phyloP scores from a whole-genome alignment of 2,113 vertebrate species.

The Eubucco bourcierii region DNA sequence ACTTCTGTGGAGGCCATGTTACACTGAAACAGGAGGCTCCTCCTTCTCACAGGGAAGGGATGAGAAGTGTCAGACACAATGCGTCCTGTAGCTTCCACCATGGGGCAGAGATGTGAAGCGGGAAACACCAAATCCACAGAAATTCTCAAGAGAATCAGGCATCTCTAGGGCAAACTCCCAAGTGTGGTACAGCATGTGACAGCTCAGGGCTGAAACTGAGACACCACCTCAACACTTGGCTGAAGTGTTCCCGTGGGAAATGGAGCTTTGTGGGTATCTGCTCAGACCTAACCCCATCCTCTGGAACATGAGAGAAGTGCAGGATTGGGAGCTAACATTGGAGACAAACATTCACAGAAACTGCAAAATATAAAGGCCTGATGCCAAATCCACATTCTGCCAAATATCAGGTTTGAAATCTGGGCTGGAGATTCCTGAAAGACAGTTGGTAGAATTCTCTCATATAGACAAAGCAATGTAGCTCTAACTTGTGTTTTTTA shows the following conservation, averaged over 20 bases:
- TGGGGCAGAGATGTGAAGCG: not conserved
- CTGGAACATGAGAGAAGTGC: not conserved
- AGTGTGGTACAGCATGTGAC: not conserved
- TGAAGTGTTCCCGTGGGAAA: not conserved
- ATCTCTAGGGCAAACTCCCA: not conserved
- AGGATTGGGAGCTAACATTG: not conserved
- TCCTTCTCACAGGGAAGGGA: not conserved
- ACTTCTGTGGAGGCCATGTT: rapidly evolving
- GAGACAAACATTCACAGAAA: not conserved
- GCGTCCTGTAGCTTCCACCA: not conserved
- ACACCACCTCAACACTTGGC: not conserved
- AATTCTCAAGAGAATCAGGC: not conserved
- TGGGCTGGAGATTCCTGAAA: not conserved
- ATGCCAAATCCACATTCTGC: not conserved
- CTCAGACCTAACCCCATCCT: not conserved
- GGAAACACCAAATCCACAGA: not conserved
- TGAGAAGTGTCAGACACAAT: not conserved
- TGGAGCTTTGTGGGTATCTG: not conserved
- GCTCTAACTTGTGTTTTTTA: too few relatives aligned
- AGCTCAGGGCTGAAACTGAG: not conserved
- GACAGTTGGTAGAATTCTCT: not conserved
- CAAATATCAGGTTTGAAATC: not conserved
- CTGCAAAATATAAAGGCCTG: not conserved
- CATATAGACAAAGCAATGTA: not conserved
- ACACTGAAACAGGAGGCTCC: not conserved